These are phyloP conservation scores for Apamea epomidion DNA, from an alignment of 2,888 invertebrate genomes.

Conservation along the genomic window DNA sequence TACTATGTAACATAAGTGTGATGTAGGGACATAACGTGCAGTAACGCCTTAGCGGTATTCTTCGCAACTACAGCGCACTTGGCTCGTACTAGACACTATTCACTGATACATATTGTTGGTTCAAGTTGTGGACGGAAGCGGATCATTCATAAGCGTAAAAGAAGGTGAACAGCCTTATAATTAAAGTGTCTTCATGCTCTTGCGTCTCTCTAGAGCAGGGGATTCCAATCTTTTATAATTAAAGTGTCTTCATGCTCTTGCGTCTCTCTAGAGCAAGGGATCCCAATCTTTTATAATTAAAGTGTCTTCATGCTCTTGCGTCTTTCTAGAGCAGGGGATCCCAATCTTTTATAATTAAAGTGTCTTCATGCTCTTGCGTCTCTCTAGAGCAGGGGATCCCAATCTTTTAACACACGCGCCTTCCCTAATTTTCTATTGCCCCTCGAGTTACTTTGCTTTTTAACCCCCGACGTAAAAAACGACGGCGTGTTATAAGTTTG, in stretches of 20 bases:
- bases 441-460: not conserved
- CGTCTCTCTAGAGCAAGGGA: not conserved
- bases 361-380: not conserved
- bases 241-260: not conserved
- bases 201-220: not conserved
- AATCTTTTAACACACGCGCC: not conserved
- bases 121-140: not conserved
- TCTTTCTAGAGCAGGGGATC: too few species aligned
- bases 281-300: not conserved
- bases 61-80: conserved; percentile 26
- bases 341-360: not conserved
- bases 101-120: conserved; percentile 13
- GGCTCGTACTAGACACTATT: conserved; percentile 42
- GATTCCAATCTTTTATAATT: not conserved
- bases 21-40: conserved; percentile 7
- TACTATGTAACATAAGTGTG: conserved; percentile 9
- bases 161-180: not conserved
- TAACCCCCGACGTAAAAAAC: too few species aligned
- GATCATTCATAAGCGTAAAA: not conserved
- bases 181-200: not conserved
- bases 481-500: too few species aligned
- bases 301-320: not conserved
- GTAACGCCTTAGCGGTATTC: conserved; percentile 33
- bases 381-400: not conserved
- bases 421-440: not conserved